phyloP scores from a whole-genome alignment of 2,888 invertebrate genomes.

The Acanthacorydalis orientalis region DNA sequence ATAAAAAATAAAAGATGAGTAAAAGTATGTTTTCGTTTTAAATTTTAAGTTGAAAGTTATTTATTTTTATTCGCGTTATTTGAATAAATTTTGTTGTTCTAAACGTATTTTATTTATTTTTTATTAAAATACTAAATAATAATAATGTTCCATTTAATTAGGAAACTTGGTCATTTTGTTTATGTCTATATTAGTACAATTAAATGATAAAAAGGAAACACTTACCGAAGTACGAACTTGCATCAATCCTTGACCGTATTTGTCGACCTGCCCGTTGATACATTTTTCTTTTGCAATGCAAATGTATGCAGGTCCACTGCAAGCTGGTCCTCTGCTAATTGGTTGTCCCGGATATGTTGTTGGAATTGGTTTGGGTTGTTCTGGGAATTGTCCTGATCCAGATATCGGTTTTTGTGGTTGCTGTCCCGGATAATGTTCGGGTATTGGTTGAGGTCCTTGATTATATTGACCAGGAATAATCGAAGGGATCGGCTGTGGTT shows the following conservation, averaged over 20 bases:
- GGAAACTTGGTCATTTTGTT: no score
- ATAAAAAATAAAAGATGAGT: no score
- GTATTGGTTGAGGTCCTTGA: neutral
- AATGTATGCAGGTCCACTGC: slow-evolving; percentile 37
- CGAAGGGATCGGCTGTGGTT: neutral
- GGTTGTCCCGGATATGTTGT: slow-evolving; percentile 1
- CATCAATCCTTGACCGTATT: slow-evolving; percentile 29
- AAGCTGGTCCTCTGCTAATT: slow-evolving; percentile 26
- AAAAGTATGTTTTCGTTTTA: no score
- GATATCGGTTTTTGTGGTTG: neutral
- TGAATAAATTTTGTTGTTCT: neutral
- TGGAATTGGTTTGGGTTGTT: neutral
- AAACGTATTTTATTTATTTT: neutral
- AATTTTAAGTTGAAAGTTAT: no score
- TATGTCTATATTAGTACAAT: no score
- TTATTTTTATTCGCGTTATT: neutral
- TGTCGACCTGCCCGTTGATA: slow-evolving; percentile 38
- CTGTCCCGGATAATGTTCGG: neutral
- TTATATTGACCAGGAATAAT: neutral
- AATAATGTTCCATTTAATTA: no score
- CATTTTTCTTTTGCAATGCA: slow-evolving; percentile 45
- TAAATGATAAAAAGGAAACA: slow-evolving; percentile 10
- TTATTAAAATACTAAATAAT: no score
- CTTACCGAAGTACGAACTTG: slow-evolving; percentile 37
- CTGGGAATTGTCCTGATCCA: neutral